These are phyloP conservation scores for Crossocerus cetratus DNA, from an alignment of 2,888 invertebrate genomes.

Conservation along the genomic window DNA sequence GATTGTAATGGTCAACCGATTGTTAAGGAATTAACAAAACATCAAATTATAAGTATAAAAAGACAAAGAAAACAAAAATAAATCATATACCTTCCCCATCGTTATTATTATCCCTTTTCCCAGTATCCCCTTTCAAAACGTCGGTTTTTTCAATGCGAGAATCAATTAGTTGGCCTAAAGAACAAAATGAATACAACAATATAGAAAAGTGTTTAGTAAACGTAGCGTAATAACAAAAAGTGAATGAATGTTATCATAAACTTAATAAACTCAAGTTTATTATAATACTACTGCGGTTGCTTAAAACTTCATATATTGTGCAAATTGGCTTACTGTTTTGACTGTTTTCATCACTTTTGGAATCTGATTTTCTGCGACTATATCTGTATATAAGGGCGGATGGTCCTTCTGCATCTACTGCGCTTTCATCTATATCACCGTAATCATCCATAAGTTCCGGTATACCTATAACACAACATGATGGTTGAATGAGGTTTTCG, in stretches of 20 bases:
- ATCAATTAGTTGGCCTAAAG: slow-evolving; percentile 73
- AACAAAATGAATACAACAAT: slow-evolving; percentile 61
- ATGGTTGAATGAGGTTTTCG: background rate
- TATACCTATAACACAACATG: slow-evolving; percentile 47
- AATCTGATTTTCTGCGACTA: slow-evolving; percentile 71
- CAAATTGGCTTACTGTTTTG: slow-evolving; percentile 68
- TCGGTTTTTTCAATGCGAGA: slow-evolving; percentile 71
- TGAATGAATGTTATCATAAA: slow-evolving; percentile 19
- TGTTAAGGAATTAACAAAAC: background rate
- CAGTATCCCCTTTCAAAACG: slow-evolving; percentile 69
- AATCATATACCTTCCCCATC: slow-evolving; percentile 71
- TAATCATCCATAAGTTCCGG: slow-evolving; percentile 69
- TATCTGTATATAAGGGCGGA: slow-evolving; percentile 69
- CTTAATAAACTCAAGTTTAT: slow-evolving; percentile 15
- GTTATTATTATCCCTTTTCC: slow-evolving; percentile 72
- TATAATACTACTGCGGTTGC: slow-evolving; percentile 12
- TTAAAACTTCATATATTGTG: background rate
- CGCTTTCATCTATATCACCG: slow-evolving; percentile 71
- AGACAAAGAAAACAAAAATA: slow-evolving; percentile 51
- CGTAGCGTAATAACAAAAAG: slow-evolving; percentile 10
- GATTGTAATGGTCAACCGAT: background rate
- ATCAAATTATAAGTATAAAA: background rate
- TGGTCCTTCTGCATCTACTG: slow-evolving; percentile 70
- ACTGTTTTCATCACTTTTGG: slow-evolving; percentile 71
- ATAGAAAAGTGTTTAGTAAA: slow-evolving; percentile 21